Evolutionary conservation across 1,140 invertebrate species (phyloP).

Genomic region (Drosophila busckii): DNA sequence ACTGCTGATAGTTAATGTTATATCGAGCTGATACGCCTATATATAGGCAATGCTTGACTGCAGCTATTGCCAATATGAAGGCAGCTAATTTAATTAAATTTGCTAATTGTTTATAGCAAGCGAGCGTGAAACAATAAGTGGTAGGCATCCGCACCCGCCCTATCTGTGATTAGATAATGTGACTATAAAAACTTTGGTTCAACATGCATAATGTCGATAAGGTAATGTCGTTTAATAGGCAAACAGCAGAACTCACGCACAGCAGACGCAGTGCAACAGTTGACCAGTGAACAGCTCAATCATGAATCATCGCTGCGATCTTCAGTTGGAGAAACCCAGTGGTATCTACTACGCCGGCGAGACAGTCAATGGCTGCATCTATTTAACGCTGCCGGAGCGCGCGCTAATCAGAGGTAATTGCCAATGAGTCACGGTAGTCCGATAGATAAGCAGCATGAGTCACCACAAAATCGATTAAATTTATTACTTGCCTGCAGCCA

Average conservation of each 20-base stretch:
- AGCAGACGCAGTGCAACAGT: slow-evolving; percentile 34
- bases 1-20: too few relatives aligned
- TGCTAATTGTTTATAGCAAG: slow-evolving; percentile 38
- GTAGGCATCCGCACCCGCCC: slow-evolving; percentile 2
- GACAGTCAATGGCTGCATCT: slow-evolving; percentile 50
- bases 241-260: slow-evolving; percentile 30
- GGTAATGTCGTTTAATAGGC: slow-evolving; percentile 40
- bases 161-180: slow-evolving; percentile 47
- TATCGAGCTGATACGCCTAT: slow-evolving; percentile 24
- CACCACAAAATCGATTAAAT: not conserved
- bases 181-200: slow-evolving; percentile 24
- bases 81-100: slow-evolving; percentile 41
- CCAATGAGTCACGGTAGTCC: slow-evolving; percentile 34
- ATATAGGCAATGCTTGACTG: slow-evolving; percentile 41
- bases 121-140: slow-evolving; percentile 5
- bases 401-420: slow-evolving; percentile 58
- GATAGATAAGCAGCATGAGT: slow-evolving; percentile 18
- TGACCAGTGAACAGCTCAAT: slow-evolving; percentile 25
- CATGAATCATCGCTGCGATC: slow-evolving; percentile 50
- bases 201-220: slow-evolving; percentile 44
- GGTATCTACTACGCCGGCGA: slow-evolving; percentile 53
- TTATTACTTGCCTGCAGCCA: slow-evolving; percentile 19
- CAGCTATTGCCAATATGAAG: not conserved
- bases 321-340: slow-evolving; percentile 52
- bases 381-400: slow-evolving; percentile 49